Percentiles rank a stretch among this genome's conserved stretches.
These are phyloP conservation scores for Anolis carolinensis DNA, from an alignment of 2,113 vertebrate genomes.

Conservation along the genomic window DNA sequence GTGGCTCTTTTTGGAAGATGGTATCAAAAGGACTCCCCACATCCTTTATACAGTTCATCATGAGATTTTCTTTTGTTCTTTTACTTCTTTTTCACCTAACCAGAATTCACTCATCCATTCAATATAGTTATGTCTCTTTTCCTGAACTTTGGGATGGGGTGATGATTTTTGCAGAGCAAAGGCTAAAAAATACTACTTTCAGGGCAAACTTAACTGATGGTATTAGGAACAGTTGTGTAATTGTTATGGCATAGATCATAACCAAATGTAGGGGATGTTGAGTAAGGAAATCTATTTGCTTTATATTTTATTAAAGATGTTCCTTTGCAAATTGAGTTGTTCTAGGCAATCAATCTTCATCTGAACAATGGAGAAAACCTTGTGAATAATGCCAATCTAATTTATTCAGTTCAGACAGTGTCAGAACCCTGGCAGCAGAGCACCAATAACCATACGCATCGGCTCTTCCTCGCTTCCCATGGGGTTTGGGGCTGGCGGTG, in stretches of 20 bases:
- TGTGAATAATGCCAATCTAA: too few species aligned
- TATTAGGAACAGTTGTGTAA: not conserved
- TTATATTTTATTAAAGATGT: not conserved
- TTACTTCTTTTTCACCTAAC: not conserved
- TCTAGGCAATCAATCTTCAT: too few species aligned
- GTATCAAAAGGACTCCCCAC: conserved; percentile 62
- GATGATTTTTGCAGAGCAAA: not conserved
- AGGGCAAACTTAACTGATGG: not conserved
- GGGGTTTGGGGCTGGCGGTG: too few species aligned
- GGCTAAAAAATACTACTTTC: not conserved
- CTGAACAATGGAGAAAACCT: too few species aligned
- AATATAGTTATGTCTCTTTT: not conserved
- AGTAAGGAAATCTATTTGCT: not conserved
- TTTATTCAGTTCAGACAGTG: too few species aligned
- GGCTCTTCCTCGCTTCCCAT: too few species aligned
- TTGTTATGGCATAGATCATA: not conserved
- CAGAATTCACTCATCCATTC: not conserved
- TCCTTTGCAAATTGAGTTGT: too few species aligned
- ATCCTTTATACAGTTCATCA: not conserved
- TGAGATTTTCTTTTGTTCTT: not conserved
- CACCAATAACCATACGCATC: too few species aligned
- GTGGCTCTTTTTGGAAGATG: conserved; percentile 72
- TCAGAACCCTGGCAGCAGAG: too few species aligned
- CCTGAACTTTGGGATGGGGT: not conserved
- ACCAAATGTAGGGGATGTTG: not conserved